These are phyloP conservation scores for Dryas iulia DNA, from an alignment of 1,140 invertebrate species.

Conservation along the genomic window DNA sequence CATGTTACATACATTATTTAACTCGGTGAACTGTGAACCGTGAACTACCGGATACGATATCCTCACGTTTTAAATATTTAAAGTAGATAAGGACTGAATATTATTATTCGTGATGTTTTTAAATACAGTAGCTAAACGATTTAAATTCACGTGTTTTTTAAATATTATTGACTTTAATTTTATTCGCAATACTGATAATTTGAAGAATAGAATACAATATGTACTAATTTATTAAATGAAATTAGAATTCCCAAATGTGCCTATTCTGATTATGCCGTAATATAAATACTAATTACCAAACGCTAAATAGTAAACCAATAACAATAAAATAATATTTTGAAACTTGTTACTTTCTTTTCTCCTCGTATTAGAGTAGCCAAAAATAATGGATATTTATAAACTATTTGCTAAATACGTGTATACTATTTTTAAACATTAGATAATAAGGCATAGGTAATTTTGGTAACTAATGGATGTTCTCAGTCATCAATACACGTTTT, in stretches of 20 bases:
- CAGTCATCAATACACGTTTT: background rate
- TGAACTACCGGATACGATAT: background rate
- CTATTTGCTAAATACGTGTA: background rate
- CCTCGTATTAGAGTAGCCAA: too few species aligned
- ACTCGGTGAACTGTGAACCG: background rate
- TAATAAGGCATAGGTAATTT: background rate
- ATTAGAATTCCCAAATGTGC: too few species aligned
- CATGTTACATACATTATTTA: background rate
- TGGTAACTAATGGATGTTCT: background rate
- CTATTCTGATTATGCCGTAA: too few species aligned
- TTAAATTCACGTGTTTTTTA: too few species aligned
- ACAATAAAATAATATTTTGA: too few species aligned
- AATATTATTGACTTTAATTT: background rate
- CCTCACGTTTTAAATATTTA: background rate
- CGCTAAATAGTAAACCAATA: too few species aligned
- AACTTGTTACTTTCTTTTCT: too few species aligned
- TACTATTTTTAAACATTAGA: slow-evolving; percentile 32
- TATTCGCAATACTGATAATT: background rate
- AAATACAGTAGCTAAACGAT: background rate
- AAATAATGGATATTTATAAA: too few species aligned
- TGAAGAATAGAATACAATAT: too few species aligned
- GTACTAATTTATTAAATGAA: too few species aligned
- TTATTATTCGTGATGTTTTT: background rate
- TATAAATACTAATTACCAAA: too few species aligned
- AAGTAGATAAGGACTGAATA: background rate